Base-by-base conservation (phyloP, 2,888 invertebrate genomes). In the Patella depressa region DNA sequence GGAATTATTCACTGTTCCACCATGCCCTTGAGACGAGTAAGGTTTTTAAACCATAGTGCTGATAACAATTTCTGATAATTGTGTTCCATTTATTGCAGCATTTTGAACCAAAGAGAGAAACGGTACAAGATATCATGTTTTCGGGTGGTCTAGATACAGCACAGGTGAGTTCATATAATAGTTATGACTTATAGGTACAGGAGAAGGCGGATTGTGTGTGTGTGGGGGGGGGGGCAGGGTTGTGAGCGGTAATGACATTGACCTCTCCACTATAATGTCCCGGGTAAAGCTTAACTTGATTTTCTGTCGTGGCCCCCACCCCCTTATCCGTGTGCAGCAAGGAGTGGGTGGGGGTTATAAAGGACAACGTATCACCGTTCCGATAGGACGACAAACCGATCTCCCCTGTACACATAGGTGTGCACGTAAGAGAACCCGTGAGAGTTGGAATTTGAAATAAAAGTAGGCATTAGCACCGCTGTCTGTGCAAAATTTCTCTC, bases 61-160 rank as follows among this genome's bases (percentile, higher is more conserved):
- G 0, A 4, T 45, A 45, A 45, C 45, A 34, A 1, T 34, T 71
- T 24, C 12, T 19, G 12, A 34, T 71, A 71, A 71, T 71, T 15
- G 15, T 14, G 71, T 34, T 19, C 71, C 5, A 19, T 71, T 45
- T 54, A 17, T 73, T 71, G 3, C 78, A 80, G 80, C 73, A 76
- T 53, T 65, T 77, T n/a, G 72, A 76, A 53, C 77, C 77, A 34
- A 77, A 79, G 29, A 74, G 80, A 34, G 75, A 79, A 77, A 80
- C 79, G 24, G 79, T 80, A 29, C 53, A 75, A 17, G 77, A 78
- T 71, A 77, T 80, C 1, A 54, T 80, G 72, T 80, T 80, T 71
- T 75, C 77, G 11, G 71, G 77, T n/a, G 75, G 73, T 55, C 74
- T 75, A 14, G 75, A 75, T 24, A 72, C 45, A 9, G 72, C 73